Base-by-base conservation (phyloP, 2,797 vertebrate genomes). In the Falco biarmicus region DNA sequence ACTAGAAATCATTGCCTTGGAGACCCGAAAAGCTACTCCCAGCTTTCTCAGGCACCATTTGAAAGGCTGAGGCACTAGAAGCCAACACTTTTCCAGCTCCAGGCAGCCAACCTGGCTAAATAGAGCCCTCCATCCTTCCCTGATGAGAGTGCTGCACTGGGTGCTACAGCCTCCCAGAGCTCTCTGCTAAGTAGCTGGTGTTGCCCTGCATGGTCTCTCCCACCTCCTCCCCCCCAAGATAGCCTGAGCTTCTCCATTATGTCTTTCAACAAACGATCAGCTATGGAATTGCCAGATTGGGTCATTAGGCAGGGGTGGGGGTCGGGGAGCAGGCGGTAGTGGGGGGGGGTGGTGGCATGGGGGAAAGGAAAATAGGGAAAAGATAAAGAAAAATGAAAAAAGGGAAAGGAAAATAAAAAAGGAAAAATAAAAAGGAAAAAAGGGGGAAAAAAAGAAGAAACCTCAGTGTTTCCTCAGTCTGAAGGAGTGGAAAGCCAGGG, bases 11-110 rank as follows among this genome's bases (percentile, higher is more conserved):
- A 13, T 19, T 45, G 45, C n/a, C 48, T 22, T 12, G 8, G 32
- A 2, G 11, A 65, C 26, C 8, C 2, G 0, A 18, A 78, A 51
- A 25, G 0, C 10, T 28, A 13, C 24, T 39, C 4, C 2, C 21
- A 21, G 21, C n/a, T 91, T 66, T 75, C 48, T 75, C 15, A 61
- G 39, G 68, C 61, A 43, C 28, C 21, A 5, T 74, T 24, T 0
- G 10, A 69, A 87, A 82, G 10, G 25, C 0, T 29, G 54, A 28
- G 56, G 18, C 29, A 9, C n/a, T 59, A 29, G 34, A 61, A 39
- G 14, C 18, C 34, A 74, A 43, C 34, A 34, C 60, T 84, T 13
- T 63, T 64, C 19, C 34, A 66, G n/a, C 24, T 60, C 39, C 54
- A 57, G 41, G 18, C 31, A 84, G 34, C 25, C 3, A 2, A 31